Evolutionary conservation across 1,140 invertebrate species (phyloP).

Genomic region (Euwallacea fornicatus): DNA sequence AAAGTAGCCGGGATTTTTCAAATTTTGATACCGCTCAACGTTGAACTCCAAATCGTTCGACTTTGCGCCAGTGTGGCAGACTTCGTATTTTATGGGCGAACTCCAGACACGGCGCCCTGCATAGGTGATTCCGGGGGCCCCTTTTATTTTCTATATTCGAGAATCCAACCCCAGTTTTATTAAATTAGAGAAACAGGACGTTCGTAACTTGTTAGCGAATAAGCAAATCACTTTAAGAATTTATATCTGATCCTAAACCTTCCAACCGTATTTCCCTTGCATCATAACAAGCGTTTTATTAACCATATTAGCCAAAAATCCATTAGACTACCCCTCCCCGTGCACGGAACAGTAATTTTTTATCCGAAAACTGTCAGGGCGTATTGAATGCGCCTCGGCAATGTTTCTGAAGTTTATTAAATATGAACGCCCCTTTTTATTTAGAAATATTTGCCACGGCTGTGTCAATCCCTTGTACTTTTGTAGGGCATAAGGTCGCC

Average conservation of each 20-base stretch:
- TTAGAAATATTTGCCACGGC: slow-evolving; percentile 43
- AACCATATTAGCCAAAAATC: slow-evolving; percentile 30
- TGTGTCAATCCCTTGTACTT: slow-evolving; percentile 35
- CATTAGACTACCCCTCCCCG: slow-evolving; percentile 25
- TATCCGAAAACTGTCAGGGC: slow-evolving; percentile 33
- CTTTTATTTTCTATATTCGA: too few species aligned
- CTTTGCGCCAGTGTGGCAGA: too few species aligned
- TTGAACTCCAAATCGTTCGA: too few species aligned
- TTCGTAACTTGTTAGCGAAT: too few species aligned
- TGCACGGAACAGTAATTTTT: slow-evolving; percentile 26
- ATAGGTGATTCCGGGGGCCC: too few species aligned
- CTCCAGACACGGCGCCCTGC: too few species aligned
- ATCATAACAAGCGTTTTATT: slow-evolving; percentile 29
- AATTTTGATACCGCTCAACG: too few species aligned
- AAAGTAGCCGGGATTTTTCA: too few species aligned
- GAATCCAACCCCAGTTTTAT: too few species aligned
- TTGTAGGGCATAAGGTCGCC: slow-evolving; percentile 23
- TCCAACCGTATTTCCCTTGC: slow-evolving; percentile 3
- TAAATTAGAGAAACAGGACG: too few species aligned
- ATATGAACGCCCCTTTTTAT: slow-evolving; percentile 43
- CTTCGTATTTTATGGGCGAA: too few species aligned
- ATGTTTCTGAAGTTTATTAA: slow-evolving; percentile 39
- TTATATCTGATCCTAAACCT: background rate
- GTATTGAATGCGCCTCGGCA: slow-evolving; percentile 30
- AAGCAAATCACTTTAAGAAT: too few species aligned